phyloP scores from a whole-genome alignment of 2,113 vertebrate genomes.

The Mormyrus iriodes region DNA sequence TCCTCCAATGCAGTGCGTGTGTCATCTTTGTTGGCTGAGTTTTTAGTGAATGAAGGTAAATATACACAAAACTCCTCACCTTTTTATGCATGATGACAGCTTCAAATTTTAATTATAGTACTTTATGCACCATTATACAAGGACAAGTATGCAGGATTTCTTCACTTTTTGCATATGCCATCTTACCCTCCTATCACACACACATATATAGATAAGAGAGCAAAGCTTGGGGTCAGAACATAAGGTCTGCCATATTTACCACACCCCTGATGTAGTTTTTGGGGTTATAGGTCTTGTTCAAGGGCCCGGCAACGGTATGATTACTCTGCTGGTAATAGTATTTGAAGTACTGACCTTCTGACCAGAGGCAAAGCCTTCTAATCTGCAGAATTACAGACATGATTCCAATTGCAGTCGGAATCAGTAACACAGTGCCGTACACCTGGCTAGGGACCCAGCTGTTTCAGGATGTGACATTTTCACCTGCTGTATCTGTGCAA shows the following conservation, averaged over 20 bases:
- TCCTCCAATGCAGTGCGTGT: constrained; percentile 56
- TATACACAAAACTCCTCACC: background rate
- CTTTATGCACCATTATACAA: background rate
- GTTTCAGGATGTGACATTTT: no score
- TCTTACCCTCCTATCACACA: background rate
- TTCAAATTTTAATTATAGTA: background rate
- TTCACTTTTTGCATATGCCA: background rate
- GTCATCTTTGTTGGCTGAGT: constrained; percentile 58
- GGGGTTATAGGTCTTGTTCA: background rate
- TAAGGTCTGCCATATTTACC: background rate
- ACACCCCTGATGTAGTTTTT: background rate
- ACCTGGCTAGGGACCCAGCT: background rate
- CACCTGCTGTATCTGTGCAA: background rate
- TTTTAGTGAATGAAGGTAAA: constrained; percentile 68
- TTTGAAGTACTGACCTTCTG: background rate
- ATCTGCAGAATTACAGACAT: background rate
- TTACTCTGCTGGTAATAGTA: background rate
- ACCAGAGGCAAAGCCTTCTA: background rate
- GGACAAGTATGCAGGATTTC: background rate
- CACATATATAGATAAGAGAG: background rate
- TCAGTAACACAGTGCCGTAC: background rate
- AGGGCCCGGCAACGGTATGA: background rate
- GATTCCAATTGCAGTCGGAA: background rate
- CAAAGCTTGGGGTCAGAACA: background rate
- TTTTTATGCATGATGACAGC: background rate